phyloP scores from a whole-genome alignment of 64 coral and sea anemone species.

The Cladopsammia gracilis region DNA sequence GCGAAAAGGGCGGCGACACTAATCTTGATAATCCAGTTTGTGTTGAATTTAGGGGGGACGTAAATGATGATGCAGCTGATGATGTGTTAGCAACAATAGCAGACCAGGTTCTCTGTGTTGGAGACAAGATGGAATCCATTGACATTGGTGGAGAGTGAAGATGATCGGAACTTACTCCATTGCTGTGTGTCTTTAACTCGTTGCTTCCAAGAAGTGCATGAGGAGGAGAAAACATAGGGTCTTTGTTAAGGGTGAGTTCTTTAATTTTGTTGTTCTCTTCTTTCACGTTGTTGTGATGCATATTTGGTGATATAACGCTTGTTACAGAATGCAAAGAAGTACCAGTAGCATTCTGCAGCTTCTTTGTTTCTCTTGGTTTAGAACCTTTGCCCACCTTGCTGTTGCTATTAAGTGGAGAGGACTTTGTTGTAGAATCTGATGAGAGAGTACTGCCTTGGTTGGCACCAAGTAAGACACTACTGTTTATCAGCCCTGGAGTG shows the following conservation, averaged over 20 bases:
- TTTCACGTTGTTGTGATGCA: constrained; percentile 17
- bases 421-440: not conserved
- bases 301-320: constrained; percentile 11
- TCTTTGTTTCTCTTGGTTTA: constrained; percentile 17
- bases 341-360: not conserved
- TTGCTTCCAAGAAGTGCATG: constrained; percentile 67
- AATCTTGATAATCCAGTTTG: constrained; percentile 83
- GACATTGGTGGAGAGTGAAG: constrained; percentile 66
- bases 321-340: not conserved
- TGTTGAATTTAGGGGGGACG: constrained; percentile 89
- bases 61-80: constrained; percentile 64
- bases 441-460: not conserved
- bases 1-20: constrained; percentile 87
- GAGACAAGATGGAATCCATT: constrained; percentile 84
- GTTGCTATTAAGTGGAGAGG: constrained; percentile 29
- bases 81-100: constrained; percentile 41
- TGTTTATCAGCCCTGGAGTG: constrained; percentile 46
- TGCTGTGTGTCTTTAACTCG: constrained; percentile 72
- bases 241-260: constrained; percentile 81
- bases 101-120: constrained; percentile 79
- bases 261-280: constrained; percentile 29
- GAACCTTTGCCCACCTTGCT: not conserved
- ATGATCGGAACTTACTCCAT: constrained; percentile 79
- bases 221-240: constrained; percentile 95
- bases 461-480: not conserved